These are phyloP conservation scores for Drosophila setosimentum DNA, from an alignment of 2,888 invertebrate genomes.

Conservation along the genomic window DNA sequence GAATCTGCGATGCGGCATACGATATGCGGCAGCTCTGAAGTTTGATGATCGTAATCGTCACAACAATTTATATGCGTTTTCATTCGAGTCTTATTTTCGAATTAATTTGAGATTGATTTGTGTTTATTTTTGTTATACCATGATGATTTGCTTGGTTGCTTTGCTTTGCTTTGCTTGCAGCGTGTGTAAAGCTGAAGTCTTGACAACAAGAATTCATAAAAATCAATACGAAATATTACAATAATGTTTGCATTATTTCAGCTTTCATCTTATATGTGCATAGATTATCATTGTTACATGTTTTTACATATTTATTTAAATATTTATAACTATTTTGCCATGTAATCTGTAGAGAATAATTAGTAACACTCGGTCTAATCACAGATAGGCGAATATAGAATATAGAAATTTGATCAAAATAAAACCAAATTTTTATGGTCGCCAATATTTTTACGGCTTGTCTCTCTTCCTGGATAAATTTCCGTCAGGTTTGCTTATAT, in stretches of 20 bases:
- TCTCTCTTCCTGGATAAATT: neutral
- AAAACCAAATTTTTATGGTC: neutral
- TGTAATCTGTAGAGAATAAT: neutral
- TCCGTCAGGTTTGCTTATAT: neutral
- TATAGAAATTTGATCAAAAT: neutral
- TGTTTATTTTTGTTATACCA: conserved; percentile 3
- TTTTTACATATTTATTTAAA: neutral
- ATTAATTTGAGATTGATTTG: conserved; percentile 2
- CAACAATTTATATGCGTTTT: conserved; percentile 27
- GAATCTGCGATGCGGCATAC: neutral
- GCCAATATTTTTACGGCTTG: too few species aligned
- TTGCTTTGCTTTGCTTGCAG: neutral
- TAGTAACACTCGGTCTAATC: neutral
- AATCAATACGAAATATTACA: neutral
- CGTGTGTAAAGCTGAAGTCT: neutral
- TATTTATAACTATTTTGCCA: neutral
- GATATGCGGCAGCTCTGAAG: neutral
- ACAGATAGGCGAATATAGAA: neutral
- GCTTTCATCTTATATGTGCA: neutral
- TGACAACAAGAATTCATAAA: neutral
- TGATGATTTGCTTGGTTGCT: neutral
- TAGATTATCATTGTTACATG: neutral
- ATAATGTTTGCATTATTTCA: neutral
- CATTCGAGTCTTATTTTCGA: conserved; percentile 13
- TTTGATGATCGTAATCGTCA: conserved; percentile 12